Evolutionary conservation across 2,888 invertebrate species (phyloP).

Genomic region (Ormyrus nitidulus): DNA sequence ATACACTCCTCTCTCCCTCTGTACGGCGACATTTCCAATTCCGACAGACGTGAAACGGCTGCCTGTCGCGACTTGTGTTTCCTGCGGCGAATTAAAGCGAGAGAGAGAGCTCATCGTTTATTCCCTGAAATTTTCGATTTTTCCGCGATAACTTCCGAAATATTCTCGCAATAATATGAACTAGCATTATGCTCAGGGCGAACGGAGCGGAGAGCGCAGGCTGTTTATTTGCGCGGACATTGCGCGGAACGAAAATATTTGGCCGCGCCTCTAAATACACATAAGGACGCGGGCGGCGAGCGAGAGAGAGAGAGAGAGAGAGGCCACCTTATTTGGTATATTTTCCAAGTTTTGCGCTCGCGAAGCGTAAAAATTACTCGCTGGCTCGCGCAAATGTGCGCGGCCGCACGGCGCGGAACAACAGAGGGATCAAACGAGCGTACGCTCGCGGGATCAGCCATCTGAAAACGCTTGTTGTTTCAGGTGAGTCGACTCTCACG

Average conservation of each 20-base stretch:
- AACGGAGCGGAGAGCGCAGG: not conserved
- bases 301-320: not conserved
- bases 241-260: slow-evolving; percentile 46
- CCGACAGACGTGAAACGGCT: slow-evolving; percentile 29
- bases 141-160: too few relatives aligned
- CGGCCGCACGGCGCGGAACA: slow-evolving; percentile 19
- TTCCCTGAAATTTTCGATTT: too few relatives aligned
- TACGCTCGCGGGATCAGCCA: slow-evolving; percentile 72
- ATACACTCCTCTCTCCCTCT: slow-evolving; percentile 33
- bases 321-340: slow-evolving; percentile 48
- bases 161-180: too few relatives aligned
- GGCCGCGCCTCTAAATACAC: slow-evolving; percentile 35
- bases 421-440: too few relatives aligned
- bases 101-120: not conserved
- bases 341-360: slow-evolving; percentile 48
- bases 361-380: slow-evolving; percentile 63
- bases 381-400: slow-evolving; percentile 64
- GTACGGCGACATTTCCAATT: slow-evolving; percentile 48
- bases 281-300: slow-evolving; percentile 13
- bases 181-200: not conserved
- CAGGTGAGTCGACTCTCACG: slow-evolving; percentile 74
- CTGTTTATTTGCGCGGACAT: slow-evolving; percentile 42
- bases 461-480: slow-evolving; percentile 75
- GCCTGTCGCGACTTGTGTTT: slow-evolving; percentile 32
- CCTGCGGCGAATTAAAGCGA: slow-evolving; percentile 32